A percentile compares a stretch with the other conserved stretches of the same genome.
phyloP scores from a whole-genome alignment of 2,113 vertebrate genomes.

The Tenebrosternarchus preto region DNA sequence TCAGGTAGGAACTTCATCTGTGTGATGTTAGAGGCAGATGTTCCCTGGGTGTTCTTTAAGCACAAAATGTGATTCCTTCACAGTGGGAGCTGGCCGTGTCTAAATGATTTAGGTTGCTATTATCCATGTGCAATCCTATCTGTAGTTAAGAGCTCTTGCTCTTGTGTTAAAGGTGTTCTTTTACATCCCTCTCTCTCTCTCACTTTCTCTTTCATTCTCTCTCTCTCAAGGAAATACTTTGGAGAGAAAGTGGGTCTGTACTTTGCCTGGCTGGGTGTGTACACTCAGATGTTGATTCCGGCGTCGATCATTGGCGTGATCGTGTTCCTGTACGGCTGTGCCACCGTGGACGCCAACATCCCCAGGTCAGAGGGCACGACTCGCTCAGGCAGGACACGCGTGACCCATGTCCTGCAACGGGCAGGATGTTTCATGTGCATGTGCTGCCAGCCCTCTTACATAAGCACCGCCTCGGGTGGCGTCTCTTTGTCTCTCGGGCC shows the following conservation, averaged over 20 bases:
- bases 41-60: not conserved
- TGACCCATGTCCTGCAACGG: not conserved
- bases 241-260: constrained; percentile 98
- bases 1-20: constrained; percentile 79
- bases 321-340: constrained; percentile 94
- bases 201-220: not conserved
- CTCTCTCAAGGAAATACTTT: constrained; percentile 87
- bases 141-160: not conserved
- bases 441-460: too few relatives aligned
- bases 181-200: not conserved
- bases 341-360: constrained; percentile 89
- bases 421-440: not conserved
- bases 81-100: not conserved
- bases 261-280: constrained; percentile 97
- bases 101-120: not conserved
- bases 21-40: not conserved
- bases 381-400: not conserved
- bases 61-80: not conserved
- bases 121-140: not conserved
- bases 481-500: too few relatives aligned
- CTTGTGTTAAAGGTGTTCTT: not conserved
- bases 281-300: constrained; percentile 97
- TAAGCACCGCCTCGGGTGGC: too few relatives aligned
- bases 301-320: constrained; percentile 92
- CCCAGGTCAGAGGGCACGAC: constrained; percentile 80